Base-by-base conservation (phyloP, 2,113 vertebrate species). In the human region DNA sequence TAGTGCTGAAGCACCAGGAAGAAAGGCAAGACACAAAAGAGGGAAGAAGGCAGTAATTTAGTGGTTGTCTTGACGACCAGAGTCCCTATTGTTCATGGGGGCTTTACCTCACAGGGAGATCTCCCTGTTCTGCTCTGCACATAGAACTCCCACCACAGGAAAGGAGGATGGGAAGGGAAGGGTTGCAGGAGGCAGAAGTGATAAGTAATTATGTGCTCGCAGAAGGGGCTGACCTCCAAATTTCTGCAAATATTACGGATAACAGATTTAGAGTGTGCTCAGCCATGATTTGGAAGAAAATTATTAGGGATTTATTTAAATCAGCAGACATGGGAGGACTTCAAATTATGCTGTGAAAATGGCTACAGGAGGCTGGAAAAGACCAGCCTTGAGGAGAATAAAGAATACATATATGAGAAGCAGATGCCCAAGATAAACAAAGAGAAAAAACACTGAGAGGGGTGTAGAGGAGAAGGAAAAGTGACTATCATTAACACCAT, bases 21-120 rank as follows among this genome's bases (percentile, higher is more conserved):
- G 79, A 90, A 78, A 94, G n/a, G 78, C 64, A 81, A 66, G 88
- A 66, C n/a, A 94, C 57, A 82, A 85, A 59, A 52, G 57, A 97
- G 45, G 8, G 45, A 84, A 72, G 80, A 94, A 72, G 38, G 84
- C 2, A 20, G 68, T 79, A 83, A 96, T 73, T 96, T 38, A 68
- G 76, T 22, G 64, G 95, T 93, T 73, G 76, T 90, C 95, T n/a
- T 89, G 94, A 97, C 82, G 97, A 97, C 95, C 18, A 55, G 79
- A 86, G 43, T 70, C 79, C 48, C 68, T 7, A 14, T n/a, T 94
- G 70, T 90, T 84, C 72, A 7, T 4, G 8, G 45, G 72, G 50
- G 64, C 52, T 97, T 97, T 30, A 75, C 76, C 94, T 90, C 93
- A 59, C 32, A 92, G 93, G 93, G 85, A 93, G 27, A 83, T 72